Evolutionary conservation across 1,140 invertebrate species (phyloP), one percentile per base, ranked within the genome.

Genomic region (Sminthurides bifidus): DNA sequence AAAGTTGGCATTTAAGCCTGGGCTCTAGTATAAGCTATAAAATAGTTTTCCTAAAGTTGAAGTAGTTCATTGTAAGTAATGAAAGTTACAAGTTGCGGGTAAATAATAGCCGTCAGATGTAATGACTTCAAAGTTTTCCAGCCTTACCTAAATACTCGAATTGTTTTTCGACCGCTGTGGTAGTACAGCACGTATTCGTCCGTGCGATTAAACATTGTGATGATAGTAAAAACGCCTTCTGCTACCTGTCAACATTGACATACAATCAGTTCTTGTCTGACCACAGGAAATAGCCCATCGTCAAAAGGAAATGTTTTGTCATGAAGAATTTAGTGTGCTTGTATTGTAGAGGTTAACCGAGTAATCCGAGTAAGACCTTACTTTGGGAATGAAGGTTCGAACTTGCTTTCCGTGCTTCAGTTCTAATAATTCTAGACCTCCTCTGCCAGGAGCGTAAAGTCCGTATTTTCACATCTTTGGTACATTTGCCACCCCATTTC

Each of bases 181-280:
- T 97, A 97, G 70, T 98, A 98, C 2, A 96, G 76, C 4, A 97
- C 92, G 66, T 98, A 95, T 63, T 92, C 83, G 66, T 96, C 90
- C 10, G 85, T 92, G 59, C 41, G 23, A 35, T 91, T 95, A 68
- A 98, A 98, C 73, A 87, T 81, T 44, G 88, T 89, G 60, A 92
- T 87, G 23, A 97, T 89, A 14, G 85, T 90, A 69, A 97, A 97
- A 0, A 98, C 92, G 2, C 94, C 94, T 73, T 98, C 93, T 8
- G 92, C 92, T 0, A 95, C 72, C 52, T 71, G 68, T 8, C 79
- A 68, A 14, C 71, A 74, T 29, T 66, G 65, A 8, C 19, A 17
- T 23, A 10, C 17, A 44, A 30, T 49, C 37, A 40, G 69, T 67
- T 73, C 62, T 65, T 73, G 63, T 10, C 33, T 35, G 8, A n/a